Evolutionary conservation across 1,140 invertebrate genomes (phyloP).

Genomic region (Bombus sibiricus): DNA sequence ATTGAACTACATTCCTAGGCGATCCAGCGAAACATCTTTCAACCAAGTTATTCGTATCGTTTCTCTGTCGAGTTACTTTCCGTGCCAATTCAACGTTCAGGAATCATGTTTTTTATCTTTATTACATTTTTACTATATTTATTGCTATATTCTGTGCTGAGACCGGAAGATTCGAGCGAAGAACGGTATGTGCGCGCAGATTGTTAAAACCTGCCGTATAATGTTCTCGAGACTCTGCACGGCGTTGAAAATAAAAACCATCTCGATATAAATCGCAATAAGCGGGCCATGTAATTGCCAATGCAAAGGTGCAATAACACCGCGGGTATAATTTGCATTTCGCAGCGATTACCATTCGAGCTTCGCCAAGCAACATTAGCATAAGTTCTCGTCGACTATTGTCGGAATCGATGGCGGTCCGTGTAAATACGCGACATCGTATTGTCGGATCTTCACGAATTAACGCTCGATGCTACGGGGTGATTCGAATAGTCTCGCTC

Average conservation of each 20-base stretch:
- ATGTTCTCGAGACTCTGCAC: not conserved
- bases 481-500: not conserved
- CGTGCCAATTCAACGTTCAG: not conserved
- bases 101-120: too few relatives aligned
- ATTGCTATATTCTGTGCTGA: not conserved
- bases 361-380: slow-evolving; percentile 48
- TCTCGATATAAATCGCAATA: slow-evolving; percentile 54
- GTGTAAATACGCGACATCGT: slow-evolving; percentile 1
- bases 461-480: not conserved
- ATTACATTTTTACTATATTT: not conserved
- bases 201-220: not conserved
- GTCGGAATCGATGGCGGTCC: slow-evolving; percentile 35
- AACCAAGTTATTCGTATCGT: not conserved
- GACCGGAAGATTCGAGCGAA: too few relatives aligned
- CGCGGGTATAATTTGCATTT: slow-evolving; percentile 59
- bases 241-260: slow-evolving; percentile 22
- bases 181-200: not conserved
- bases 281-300: slow-evolving; percentile 46
- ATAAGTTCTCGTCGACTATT: slow-evolving; percentile 42
- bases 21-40: not conserved
- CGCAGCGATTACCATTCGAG: slow-evolving; percentile 41
- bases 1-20: slow-evolving; percentile 40
- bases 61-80: not conserved
- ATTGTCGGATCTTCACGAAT: not conserved
- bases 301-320: slow-evolving; percentile 45